These are phyloP conservation scores for Stenurella melanura DNA, from an alignment of 2,888 invertebrate species.

Conservation along the genomic window DNA sequence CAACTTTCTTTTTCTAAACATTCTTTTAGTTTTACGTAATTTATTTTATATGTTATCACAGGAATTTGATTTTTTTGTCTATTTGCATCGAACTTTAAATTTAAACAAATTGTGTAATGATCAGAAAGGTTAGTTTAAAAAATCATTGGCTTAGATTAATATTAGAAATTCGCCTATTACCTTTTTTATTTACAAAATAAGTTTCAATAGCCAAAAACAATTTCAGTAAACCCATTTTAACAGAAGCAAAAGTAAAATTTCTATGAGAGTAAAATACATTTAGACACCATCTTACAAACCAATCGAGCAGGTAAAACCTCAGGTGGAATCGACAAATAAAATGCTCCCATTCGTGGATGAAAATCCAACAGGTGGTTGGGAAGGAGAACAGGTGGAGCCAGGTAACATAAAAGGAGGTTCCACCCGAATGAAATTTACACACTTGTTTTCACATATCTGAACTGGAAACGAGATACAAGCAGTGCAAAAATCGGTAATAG, in stretches of 20 bases:
- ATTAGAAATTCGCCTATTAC: too few species aligned
- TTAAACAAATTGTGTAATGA: too few species aligned
- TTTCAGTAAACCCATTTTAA: not conserved
- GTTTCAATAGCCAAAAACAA: too few species aligned
- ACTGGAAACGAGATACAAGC: not conserved
- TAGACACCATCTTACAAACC: constrained; percentile 27
- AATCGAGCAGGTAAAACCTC: constrained; percentile 41
- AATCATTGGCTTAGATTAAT: too few species aligned
- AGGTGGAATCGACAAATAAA: constrained; percentile 43
- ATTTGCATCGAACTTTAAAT: too few species aligned
- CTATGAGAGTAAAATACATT: not conserved
- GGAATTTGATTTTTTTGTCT: too few species aligned
- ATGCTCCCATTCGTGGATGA: constrained; percentile 46
- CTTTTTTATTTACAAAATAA: too few species aligned
- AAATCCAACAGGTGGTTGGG: constrained; percentile 55
- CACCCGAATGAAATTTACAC: constrained; percentile 9
- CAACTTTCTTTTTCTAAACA: too few species aligned
- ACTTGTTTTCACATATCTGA: constrained; percentile 23
- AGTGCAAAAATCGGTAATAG: not conserved
- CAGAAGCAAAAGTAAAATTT: not conserved
- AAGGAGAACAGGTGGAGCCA: constrained; percentile 56
- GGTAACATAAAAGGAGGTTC: constrained; percentile 46
- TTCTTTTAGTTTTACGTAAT: too few species aligned
- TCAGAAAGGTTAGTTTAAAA: too few species aligned
- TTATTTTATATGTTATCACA: too few species aligned